These are phyloP conservation scores for Drosophila mercatorum DNA, from an alignment of 2,888 invertebrate genomes.

Conservation along the genomic window DNA sequence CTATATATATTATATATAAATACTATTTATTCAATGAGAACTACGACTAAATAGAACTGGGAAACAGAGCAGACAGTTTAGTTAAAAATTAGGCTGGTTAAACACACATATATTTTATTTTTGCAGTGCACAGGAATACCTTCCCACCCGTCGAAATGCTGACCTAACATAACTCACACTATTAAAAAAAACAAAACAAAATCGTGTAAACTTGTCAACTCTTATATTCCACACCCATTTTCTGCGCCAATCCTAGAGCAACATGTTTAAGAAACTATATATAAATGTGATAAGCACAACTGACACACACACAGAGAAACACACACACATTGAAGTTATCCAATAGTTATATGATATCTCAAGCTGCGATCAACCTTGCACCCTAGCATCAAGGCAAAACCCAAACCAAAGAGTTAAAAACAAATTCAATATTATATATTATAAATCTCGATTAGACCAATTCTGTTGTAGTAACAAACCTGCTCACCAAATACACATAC, in stretches of 20 bases:
- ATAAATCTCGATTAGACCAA: slow-evolving; percentile 13
- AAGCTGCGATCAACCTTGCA: slow-evolving; percentile 66
- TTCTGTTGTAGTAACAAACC: slow-evolving; percentile 37
- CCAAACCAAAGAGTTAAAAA: slow-evolving; percentile 30
- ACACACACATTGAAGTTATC: slow-evolving; percentile 33
- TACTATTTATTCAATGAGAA: slow-evolving; percentile 12
- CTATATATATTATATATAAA: not conserved
- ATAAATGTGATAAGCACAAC: slow-evolving; percentile 13
- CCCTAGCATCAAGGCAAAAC: slow-evolving; percentile 75
- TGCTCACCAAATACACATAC: slow-evolving; percentile 13
- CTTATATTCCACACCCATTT: slow-evolving; percentile 77
- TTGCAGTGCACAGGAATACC: slow-evolving; percentile 26
- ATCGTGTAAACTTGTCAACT: slow-evolving; percentile 48
- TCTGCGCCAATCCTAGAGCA: slow-evolving; percentile 56
- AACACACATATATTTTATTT: slow-evolving; percentile 12
- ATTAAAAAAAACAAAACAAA: slow-evolving; percentile 16
- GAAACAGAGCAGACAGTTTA: not conserved
- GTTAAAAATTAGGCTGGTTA: slow-evolving; percentile 14
- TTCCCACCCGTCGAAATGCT: slow-evolving; percentile 2
- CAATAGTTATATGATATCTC: slow-evolving; percentile 29
- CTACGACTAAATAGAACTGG: not conserved
- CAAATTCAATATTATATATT: too few relatives aligned
- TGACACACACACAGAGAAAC: slow-evolving; percentile 23
- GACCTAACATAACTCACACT: slow-evolving; percentile 65
- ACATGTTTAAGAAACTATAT: slow-evolving; percentile 21